A percentile compares a stretch with the other conserved stretches of the same genome.
These are phyloP conservation scores for Charadrius vociferus DNA, from an alignment of 2,113 vertebrate genomes.

Conservation along the genomic window DNA sequence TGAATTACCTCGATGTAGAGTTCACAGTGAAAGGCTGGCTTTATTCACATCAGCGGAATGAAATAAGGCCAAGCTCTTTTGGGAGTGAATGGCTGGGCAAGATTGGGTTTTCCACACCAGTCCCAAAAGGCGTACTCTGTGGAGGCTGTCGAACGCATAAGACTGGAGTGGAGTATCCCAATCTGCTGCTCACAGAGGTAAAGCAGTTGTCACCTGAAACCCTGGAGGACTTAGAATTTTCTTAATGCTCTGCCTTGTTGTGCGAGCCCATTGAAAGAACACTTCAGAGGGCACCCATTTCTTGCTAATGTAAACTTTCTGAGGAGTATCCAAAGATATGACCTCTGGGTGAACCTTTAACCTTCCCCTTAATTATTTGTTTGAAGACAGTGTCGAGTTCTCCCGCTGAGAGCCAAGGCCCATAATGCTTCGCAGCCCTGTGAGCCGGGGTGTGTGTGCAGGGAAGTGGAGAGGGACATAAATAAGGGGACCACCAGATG, in stretches of 20 bases:
- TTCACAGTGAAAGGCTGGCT: not conserved
- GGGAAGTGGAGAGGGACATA: slow-evolving; percentile 81
- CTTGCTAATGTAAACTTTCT: slow-evolving; percentile 93
- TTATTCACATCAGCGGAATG: not conserved
- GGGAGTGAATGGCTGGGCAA: not conserved
- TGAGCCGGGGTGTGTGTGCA: slow-evolving; percentile 69
- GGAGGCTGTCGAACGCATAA: not conserved
- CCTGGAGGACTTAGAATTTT: slow-evolving; percentile 61
- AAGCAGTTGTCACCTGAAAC: slow-evolving; percentile 53
- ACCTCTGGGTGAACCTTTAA: slow-evolving; percentile 93
- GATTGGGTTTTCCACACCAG: not conserved
- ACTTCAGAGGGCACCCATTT: slow-evolving; percentile 74
- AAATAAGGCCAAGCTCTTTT: not conserved
- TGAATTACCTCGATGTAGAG: not conserved
- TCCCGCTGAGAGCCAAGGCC: slow-evolving; percentile 88
- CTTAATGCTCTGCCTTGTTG: slow-evolving; percentile 72
- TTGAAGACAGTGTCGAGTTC: slow-evolving; percentile 99
- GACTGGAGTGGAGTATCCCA: slow-evolving; percentile 11
- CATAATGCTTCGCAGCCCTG: slow-evolving; percentile 84
- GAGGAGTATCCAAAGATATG: slow-evolving; percentile 94
- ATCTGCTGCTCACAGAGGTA: not conserved
- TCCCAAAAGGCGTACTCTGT: not conserved
- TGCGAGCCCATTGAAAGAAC: slow-evolving; percentile 68
- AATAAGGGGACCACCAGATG: slow-evolving; percentile 93
- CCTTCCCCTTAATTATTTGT: slow-evolving; percentile 99